Base-by-base conservation (phyloP, 2,888 invertebrate genomes). In the Standfussiana lucernea region DNA sequence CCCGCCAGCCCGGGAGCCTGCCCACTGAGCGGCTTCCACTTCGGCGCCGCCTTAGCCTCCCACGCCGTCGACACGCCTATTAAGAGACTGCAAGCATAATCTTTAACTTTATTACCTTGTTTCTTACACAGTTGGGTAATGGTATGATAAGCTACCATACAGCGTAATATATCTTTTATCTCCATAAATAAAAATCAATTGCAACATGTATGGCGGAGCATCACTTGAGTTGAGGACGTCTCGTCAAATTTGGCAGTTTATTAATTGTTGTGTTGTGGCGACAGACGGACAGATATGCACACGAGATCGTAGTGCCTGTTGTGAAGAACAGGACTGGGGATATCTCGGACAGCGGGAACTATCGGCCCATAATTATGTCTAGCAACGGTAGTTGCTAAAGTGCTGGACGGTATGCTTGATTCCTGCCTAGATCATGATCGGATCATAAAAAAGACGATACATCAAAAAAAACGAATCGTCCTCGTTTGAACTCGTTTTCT, bases 31-130 rank as follows among this genome's bases (percentile, higher is more conserved):
- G 21, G 53, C 1, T 1, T 0, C 79, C 75, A 56, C 5, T 6
- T 1, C n/a, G 28, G 35, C 73, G 24, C 24, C n/a, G 1, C 7
- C 0, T 37, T n/a, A 3, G 65, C 65, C 11, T 69, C 11, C 83
- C 83, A 83, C 50, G 72, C 86, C 42, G 74, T 64, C 18, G 84
- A 82, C 13, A 84, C 35, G 50, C 59, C 75, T 45, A 84, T 67
- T 53, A 73, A 42, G 53, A 71, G 40, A 11, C 82, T 83, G 32
- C n/a, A 64, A 64, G n/a, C 15, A 64, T 64, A 40, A 40, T 24
- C 13, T 35, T 32, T 7, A 67, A 21, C 11, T 42, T 28, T 28
- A 66, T 28, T 28, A 66, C 7, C 64, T 15, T 64, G n/a, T 40
- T 64, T 40, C 8, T 37, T 32, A 18, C 10, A 40, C 15, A 18